Conservation (phyloP, 2,888 invertebrate species). For the Noctua comes region DNA sequence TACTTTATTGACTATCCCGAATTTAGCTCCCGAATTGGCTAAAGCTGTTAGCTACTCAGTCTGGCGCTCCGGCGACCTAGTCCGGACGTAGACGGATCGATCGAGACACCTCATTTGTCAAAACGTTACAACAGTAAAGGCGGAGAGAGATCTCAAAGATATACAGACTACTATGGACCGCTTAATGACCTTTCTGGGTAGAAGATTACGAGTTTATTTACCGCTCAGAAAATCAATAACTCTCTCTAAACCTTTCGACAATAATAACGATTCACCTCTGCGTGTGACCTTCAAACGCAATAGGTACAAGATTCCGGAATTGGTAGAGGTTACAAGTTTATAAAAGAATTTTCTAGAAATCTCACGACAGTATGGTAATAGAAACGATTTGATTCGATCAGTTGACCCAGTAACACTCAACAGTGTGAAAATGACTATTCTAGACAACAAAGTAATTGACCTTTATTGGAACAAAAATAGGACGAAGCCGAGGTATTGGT, state of each 20-base stretch:
- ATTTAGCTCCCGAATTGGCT: constrained; percentile 30
- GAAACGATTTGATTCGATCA: constrained; percentile 19
- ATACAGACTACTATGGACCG: constrained; percentile 20
- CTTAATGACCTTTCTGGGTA: constrained; percentile 12
- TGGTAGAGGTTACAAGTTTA: constrained; percentile 1
- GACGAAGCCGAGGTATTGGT: constrained; percentile 31
- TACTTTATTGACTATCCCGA: constrained; percentile 20
- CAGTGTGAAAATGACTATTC: constrained; percentile 27
- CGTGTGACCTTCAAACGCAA: constrained; percentile 28
- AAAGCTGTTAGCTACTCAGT: constrained; percentile 21
- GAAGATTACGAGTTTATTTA: constrained; percentile 33
- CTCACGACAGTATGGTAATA: constrained; percentile 3
- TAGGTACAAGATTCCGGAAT: not conserved
- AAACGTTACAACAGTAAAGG: constrained; percentile 24
- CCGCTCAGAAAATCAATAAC: constrained; percentile 40
- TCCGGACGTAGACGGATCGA: constrained; percentile 48
- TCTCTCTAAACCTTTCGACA: constrained; percentile 17
- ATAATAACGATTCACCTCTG: constrained; percentile 38
- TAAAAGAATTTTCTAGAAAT: constrained; percentile 25
- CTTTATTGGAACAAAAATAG: constrained; percentile 48
- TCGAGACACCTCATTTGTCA: constrained; percentile 44
- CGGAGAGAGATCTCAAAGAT: constrained; percentile 25
- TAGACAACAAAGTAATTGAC: constrained; percentile 49
- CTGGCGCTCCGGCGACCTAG: constrained; percentile 36
- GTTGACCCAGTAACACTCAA: constrained; percentile 40